These are phyloP conservation scores for Schlechtendalia chinensis DNA, from an alignment of 1,140 invertebrate genomes.

Conservation along the genomic window DNA sequence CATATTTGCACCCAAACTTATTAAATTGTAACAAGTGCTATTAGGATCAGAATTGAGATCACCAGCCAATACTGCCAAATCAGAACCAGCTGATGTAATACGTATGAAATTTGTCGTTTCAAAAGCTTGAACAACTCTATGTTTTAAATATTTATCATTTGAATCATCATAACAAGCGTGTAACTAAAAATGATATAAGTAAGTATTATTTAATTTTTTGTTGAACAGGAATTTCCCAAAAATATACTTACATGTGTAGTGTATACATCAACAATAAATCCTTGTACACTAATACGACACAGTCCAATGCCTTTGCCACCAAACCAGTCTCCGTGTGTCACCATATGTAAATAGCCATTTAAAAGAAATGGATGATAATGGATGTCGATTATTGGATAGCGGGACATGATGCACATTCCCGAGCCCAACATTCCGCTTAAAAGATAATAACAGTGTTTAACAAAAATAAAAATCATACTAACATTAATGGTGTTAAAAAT, in stretches of 20 bases:
- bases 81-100: constrained; percentile 73
- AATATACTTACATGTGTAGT: constrained; percentile 78
- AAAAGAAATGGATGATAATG: constrained; percentile 89
- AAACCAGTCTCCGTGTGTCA: constrained; percentile 97
- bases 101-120: constrained; percentile 91
- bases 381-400: constrained; percentile 80
- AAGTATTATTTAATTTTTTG: background rate
- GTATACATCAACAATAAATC: constrained; percentile 79
- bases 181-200: constrained; percentile 62
- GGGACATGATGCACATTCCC: constrained; percentile 87
- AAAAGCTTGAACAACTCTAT: constrained; percentile 87
- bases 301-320: constrained; percentile 94
- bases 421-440: constrained; percentile 86
- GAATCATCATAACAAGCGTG: constrained; percentile 90
- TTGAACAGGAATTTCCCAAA: background rate
- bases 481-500: too few relatives aligned
- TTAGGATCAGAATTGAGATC: constrained; percentile 89
- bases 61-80: constrained; percentile 82
- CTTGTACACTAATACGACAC: constrained; percentile 70
- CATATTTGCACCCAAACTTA: constrained; percentile 59
- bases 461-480: too few relatives aligned
- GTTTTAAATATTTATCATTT: constrained; percentile 85
- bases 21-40: constrained; percentile 74
- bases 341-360: constrained; percentile 96
- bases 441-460: constrained; percentile 47